Base-by-base conservation (phyloP, 2,888 invertebrate genomes). In the Yponomeuta sedellus region DNA sequence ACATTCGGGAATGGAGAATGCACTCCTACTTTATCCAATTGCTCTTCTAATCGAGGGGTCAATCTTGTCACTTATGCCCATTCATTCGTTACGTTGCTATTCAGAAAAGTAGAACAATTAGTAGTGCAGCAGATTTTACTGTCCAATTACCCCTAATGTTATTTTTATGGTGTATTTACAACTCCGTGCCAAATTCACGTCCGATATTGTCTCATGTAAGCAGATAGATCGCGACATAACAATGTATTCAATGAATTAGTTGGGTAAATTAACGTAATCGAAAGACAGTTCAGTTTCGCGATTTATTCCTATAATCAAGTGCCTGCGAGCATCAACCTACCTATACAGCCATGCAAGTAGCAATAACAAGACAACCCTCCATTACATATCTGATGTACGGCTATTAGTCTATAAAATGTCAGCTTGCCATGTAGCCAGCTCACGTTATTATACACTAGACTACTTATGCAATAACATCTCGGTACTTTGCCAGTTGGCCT, bases 271-370 rank as follows among this genome's bases (percentile, higher is more conserved):
- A 52, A 52, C 16, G 16, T 52, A 52, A 52, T 52, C 44, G 16
- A 52, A 68, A 74, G 72, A 70, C 72, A 79, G 69, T 73, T 77
- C 74, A 80, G 72, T 79, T 79, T 75, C 63, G 62, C n/a, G 74
- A 77, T 77, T 76, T 75, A 77, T 77, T 77, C 25, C 59, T 61
- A 61, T 61, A 61, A 52, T 52, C 44, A 52, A 52, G 44, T 52
- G 44, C 16, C 1, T 12, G 12, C 12, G 12, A 52, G 16, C 16
- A 2, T 16, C 44, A 52, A 52, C 16, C 16, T 52, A 52, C 4
- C 12, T 52, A 34, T 34, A 16, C 44, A 52, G 16, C 1, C 44
- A 52, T 52, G 16, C 44, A 52, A 12, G 44, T 52, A 52, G 44
- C 11, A 40, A 39, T 63, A 39, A 63, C 34, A 39, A 40, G 19